Percentiles rank a stretch among this genome's conserved stretches.
These are phyloP conservation scores for Sarcophilus harrisii DNA, from an alignment of 2,797 vertebrate species.

Conservation along the genomic window DNA sequence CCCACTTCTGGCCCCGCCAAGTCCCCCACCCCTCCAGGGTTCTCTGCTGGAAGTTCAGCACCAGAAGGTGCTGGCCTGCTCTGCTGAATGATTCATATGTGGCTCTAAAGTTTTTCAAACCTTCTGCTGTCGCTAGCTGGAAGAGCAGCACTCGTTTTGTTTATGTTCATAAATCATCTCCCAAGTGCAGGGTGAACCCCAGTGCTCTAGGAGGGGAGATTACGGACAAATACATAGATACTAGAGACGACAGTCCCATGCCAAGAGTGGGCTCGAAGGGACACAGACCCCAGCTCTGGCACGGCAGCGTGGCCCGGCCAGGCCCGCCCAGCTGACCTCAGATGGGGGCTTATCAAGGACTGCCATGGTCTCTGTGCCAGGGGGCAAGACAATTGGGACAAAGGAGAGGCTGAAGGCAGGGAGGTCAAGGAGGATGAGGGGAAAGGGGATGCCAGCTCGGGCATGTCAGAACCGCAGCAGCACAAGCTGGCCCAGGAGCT, in stretches of 20 bases:
- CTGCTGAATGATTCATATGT: neutral
- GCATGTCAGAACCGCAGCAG: neutral
- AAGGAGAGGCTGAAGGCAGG: neutral
- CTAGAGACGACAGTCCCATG: no score
- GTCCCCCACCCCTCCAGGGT: neutral
- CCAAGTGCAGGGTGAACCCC: conserved; percentile 59
- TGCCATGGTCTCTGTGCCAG: neutral
- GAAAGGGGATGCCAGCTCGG: neutral
- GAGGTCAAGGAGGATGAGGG: neutral
- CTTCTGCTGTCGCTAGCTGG: conserved; percentile 63
- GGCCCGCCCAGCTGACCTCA: neutral
- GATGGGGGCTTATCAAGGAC: neutral
- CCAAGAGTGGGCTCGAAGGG: neutral
- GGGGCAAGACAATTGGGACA: neutral
- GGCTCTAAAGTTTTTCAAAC: conserved; percentile 3
- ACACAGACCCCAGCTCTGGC: neutral
- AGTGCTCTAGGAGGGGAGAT: conserved; percentile 56
- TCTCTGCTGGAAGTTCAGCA: neutral
- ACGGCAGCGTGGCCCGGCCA: neutral
- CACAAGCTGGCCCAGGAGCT: no score
- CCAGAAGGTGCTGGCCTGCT: neutral
- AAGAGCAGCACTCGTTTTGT: conserved; percentile 63
- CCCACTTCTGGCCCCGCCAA: neutral
- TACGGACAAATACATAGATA: neutral
- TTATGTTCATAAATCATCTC: conserved; percentile 55